Evolutionary conservation across 2,888 invertebrate genomes (phyloP).

Genomic region (Perizoma flavofasciatum): DNA sequence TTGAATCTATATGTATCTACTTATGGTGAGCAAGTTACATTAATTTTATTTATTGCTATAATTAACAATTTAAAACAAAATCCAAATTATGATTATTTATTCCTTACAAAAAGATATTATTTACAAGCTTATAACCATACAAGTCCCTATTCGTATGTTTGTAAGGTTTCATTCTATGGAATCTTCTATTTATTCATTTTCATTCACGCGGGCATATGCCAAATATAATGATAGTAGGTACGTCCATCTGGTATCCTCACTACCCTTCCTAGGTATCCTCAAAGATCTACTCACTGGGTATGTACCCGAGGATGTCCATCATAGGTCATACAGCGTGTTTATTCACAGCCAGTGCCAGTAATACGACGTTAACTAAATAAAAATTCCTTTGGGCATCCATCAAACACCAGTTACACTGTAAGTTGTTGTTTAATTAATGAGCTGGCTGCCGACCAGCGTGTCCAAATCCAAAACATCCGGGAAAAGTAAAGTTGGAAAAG

Average conservation of each 20-base stretch:
- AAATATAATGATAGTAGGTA: too few relatives aligned
- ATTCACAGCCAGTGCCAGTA: too few relatives aligned
- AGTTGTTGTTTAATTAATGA: slow-evolving; percentile 44
- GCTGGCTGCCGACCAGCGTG: slow-evolving; percentile 47
- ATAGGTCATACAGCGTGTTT: too few relatives aligned
- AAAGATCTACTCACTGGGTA: too few relatives aligned
- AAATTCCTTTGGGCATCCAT: slow-evolving; percentile 42
- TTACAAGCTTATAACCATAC: slow-evolving; percentile 45
- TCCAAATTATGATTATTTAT: slow-evolving; percentile 38
- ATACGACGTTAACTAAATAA: slow-evolving; percentile 31
- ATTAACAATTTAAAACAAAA: slow-evolving; percentile 35
- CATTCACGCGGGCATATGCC: too few relatives aligned
- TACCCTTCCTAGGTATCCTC: too few relatives aligned
- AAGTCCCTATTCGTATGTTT: slow-evolving; percentile 60
- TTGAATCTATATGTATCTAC: slow-evolving; percentile 26
- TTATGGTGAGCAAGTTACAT: slow-evolving; percentile 30
- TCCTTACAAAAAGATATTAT: slow-evolving; percentile 68
- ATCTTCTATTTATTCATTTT: not conserved
- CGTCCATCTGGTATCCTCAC: too few relatives aligned
- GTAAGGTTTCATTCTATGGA: slow-evolving; percentile 46
- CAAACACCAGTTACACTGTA: slow-evolving; percentile 49
- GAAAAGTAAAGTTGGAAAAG: not conserved
- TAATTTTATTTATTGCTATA: slow-evolving; percentile 38
- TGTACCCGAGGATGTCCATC: too few relatives aligned
- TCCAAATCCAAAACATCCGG: slow-evolving; percentile 39